Evolutionary conservation across 2,113 vertebrate genomes (phyloP), one percentile per base, ranked within the genome.

Genomic region (Ameiurus melas): DNA sequence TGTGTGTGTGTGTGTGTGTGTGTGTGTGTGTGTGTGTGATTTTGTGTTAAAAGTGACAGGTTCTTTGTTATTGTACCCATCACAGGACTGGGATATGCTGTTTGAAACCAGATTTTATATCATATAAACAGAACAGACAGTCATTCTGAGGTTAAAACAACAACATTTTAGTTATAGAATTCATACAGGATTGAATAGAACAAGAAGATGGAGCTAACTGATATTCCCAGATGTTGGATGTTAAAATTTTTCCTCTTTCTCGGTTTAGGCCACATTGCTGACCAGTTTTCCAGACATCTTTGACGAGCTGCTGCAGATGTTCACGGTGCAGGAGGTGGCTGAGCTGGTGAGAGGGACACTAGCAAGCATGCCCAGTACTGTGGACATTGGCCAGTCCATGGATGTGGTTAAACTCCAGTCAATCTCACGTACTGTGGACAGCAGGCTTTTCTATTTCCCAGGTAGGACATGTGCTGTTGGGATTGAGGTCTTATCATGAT

Each of bases 231-330:
- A 77, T 51, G 36, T 51, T 43, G 19, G 36, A n/a, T 88, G 55
- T 19, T 78, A 20, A 20, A 19, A 43, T 70, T 22, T 80, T 36
- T 25, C 10, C 55, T 53, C 22, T 66, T 43, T 60, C 73, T 83
- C 10, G 83, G 88, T 89, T 80, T 94, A 99, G 98, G 98, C 97
- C 1, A 97, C 98, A 0, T 94, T 99, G 57, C 92, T 99, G 39
- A 99, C 97, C 95, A 99, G 98, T 0, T 99, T 99, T 92, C 98
- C 98, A 0, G 97, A 98, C 25, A 98, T 99, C 93, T 99, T 99
- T n/a, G 98, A 99, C 0, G 98, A 99, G 94, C 96, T 99, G 89
- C 93, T 99, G 90, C 98, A 98, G 92, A 99, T 99, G 98, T 99
- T 99, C 90, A 97, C 97, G 0, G 97, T 99, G 85, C 97, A 98